These are phyloP conservation scores for Drosophila lacicola DNA, from an alignment of 2,888 invertebrate species.

Conservation along the genomic window DNA sequence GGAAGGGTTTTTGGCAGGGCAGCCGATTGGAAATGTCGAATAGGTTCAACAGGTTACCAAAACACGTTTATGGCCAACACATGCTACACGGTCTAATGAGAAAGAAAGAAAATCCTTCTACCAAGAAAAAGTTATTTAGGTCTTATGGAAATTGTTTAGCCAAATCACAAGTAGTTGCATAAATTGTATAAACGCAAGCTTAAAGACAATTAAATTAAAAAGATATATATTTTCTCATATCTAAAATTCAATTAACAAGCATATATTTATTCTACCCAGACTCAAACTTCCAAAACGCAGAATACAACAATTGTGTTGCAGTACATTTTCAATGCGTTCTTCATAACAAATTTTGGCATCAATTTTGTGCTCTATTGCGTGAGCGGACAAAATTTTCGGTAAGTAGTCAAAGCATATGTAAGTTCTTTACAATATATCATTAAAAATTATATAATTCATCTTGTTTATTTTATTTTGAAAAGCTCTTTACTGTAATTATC, in stretches of 20 bases:
- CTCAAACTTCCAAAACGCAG: constrained; percentile 80
- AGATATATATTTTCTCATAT: neutral
- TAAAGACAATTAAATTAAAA: no score
- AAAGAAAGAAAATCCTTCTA: neutral
- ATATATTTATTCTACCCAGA: constrained; percentile 65
- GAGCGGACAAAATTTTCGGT: constrained; percentile 92
- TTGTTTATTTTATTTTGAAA: neutral
- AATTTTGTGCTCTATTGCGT: constrained; percentile 93
- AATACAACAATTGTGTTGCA: constrained; percentile 87
- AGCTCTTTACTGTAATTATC: constrained; percentile 21
- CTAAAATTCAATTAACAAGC: neutral
- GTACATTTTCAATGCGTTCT: constrained; percentile 89
- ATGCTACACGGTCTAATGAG: neutral
- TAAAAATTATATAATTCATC: constrained; percentile 1
- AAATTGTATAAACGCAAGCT: no score
- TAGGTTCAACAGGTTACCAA: constrained; percentile 44
- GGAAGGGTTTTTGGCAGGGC: constrained; percentile 42
- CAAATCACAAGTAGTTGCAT: no score
- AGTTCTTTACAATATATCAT: neutral
- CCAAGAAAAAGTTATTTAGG: neutral
- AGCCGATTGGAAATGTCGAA: constrained; percentile 34
- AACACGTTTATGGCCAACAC: neutral
- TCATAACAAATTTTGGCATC: constrained; percentile 93
- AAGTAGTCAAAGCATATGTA: constrained; percentile 60
- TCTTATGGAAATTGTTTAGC: neutral